Base-by-base conservation (phyloP, 2,888 invertebrate genomes). In the Heteromyza rotundicornis region DNA sequence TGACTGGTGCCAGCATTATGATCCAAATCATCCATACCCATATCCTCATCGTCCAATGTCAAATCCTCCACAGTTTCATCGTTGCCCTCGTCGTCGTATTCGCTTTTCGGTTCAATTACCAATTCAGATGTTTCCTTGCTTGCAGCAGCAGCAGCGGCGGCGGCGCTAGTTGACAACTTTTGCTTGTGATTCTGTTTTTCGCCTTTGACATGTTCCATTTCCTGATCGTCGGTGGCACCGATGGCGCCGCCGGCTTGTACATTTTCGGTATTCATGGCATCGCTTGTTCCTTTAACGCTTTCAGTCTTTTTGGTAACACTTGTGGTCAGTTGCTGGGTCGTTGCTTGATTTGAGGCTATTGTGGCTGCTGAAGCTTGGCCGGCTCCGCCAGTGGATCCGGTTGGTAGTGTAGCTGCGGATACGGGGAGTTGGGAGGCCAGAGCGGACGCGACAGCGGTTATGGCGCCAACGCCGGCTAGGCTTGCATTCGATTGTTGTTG, bases 21-120 rank as follows among this genome's bases (percentile, higher is more conserved):
- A 74, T 81, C 82, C 69, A 82, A 79, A 76, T 82, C 82, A 70
- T 90, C 89, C 82, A 88, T 87, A 81, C 87, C 87, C 83, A 89
- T 90, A 84, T 92, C 79, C 89, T 89, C 85, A 78, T 89, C 88
- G 76, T 94, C 93, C 81, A 94, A 92, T 70, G 93, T 93, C 82
- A 94, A 88, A 84, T 94, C 93, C 85, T 94, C 94, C 76, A 93
- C 91, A 76, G 89, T 89, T 74, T 90, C 90, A 77, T 88, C 87
- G 68, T 86, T 85, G 74, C 89, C 90, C 68, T 90, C 90, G 67
- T 90, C 90, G 72, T 88, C 86, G 82, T 89, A 89, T 85, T 90
- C 90, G 84, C 89, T 87, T 87, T 90, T 90, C 84, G 90, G 90
- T 85, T 90, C 89, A 79, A 90, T 82, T 59, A 83, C 80, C 73